Conservation (phyloP, 2,113 vertebrate genomes). For the Hyla sarda region DNA sequence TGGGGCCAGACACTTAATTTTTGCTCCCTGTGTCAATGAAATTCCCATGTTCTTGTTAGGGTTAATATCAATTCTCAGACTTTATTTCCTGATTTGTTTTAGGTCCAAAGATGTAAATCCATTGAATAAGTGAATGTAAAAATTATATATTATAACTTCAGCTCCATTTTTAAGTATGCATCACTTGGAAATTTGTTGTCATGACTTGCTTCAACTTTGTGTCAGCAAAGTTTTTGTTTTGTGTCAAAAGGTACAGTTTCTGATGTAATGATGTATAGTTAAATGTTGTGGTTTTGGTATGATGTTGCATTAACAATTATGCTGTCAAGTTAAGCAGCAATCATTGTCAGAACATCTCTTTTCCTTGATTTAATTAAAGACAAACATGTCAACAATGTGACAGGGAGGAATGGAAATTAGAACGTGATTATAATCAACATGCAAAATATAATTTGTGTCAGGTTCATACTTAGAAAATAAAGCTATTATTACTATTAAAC, state of each 20-base stretch:
- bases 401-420: slow-evolving; percentile 36
- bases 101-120: background rate
- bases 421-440: slow-evolving; percentile 47
- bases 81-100: background rate
- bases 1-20: too few species aligned
- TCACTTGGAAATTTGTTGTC: background rate
- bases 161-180: background rate
- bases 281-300: slow-evolving; percentile 13
- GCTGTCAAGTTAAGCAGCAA: slow-evolving; percentile 51
- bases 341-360: slow-evolving; percentile 48
- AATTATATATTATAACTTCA: background rate
- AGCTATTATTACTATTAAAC: slow-evolving; percentile 47
- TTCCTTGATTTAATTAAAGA: slow-evolving; percentile 49
- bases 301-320: slow-evolving; percentile 50
- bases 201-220: background rate
- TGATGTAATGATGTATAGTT: background rate
- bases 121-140: background rate
- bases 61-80: too few species aligned
- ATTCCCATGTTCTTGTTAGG: too few species aligned
- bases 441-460: slow-evolving; percentile 53
- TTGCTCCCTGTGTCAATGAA: too few species aligned
- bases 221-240: slow-evolving; percentile 15
- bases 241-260: background rate
- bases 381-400: slow-evolving; percentile 52
- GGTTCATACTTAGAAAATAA: slow-evolving; percentile 29